These are phyloP conservation scores for Catocala fraxini DNA, from an alignment of 2,888 invertebrate species.

Conservation along the genomic window DNA sequence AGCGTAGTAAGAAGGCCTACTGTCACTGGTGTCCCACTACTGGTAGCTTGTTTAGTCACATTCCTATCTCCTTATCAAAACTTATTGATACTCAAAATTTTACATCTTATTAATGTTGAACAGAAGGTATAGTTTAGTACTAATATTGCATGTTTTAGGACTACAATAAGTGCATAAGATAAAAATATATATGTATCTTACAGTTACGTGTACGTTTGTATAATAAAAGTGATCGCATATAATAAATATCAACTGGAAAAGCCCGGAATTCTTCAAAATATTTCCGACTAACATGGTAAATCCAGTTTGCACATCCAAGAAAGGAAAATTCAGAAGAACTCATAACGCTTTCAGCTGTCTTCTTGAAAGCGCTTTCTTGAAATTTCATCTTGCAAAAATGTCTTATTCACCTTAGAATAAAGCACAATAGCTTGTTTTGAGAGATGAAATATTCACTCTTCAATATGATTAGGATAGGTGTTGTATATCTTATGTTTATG, in stretches of 20 bases:
- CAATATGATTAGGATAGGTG: constrained; percentile 26
- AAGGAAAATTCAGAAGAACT: constrained; percentile 59
- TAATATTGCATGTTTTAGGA: no score
- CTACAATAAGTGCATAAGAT: no score
- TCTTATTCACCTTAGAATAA: constrained; percentile 41
- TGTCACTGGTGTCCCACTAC: no score
- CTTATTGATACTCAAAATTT: no score
- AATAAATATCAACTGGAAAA: neutral
- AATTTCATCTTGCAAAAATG: constrained; percentile 54
- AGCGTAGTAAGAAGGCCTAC: no score
- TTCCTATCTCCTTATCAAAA: no score
- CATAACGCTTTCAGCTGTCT: constrained; percentile 57
- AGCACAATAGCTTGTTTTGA: constrained; percentile 28
- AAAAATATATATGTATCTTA: no score
- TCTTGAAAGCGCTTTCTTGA: constrained; percentile 54
- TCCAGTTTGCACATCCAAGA: constrained; percentile 48
- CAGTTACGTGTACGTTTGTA: no score
- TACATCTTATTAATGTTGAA: no score
- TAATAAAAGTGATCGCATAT: neutral
- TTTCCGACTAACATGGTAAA: constrained; percentile 29
- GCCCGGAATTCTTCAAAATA: neutral
- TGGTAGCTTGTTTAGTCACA: no score
- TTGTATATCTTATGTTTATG: neutral
- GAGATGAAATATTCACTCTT: constrained; percentile 37
- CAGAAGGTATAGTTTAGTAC: no score